phyloP scores from a whole-genome alignment of 2,113 vertebrate species.

The Tachycineta bicolor region DNA sequence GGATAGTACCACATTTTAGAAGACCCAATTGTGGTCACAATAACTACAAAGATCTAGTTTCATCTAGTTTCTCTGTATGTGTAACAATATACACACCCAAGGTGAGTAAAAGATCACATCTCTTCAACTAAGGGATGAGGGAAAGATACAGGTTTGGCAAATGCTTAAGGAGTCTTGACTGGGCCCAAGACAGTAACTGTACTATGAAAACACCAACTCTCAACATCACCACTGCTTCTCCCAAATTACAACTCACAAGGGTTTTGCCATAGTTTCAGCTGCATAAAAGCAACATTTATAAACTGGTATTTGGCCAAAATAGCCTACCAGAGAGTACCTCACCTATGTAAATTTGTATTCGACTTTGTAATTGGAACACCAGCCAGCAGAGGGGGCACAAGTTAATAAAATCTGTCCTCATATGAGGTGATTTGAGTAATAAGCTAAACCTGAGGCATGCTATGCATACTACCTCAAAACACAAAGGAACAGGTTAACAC shows the following conservation, averaged over 20 bases:
- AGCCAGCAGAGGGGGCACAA: slow-evolving; percentile 73
- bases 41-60: background rate
- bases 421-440: background rate
- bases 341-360: fast-evolving
- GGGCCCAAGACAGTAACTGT: background rate
- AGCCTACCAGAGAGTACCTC: background rate
- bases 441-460: background rate
- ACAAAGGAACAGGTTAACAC: background rate
- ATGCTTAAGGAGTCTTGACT: background rate
- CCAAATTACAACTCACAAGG: fast-evolving
- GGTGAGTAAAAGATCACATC: background rate
- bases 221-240: background rate
- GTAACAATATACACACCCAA: background rate
- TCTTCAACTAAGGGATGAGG: background rate
- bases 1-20: background rate
- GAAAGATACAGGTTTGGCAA: background rate
- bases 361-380: slow-evolving; percentile 32
- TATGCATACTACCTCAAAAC: background rate
- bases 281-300: background rate
- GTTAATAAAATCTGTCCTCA: slow-evolving; percentile 8
- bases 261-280: background rate
- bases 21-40: background rate
- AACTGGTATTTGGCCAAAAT: background rate
- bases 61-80: background rate
- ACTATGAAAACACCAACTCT: background rate